Base-by-base conservation (phyloP, 2,113 vertebrate genomes). In the Colius striatus region DNA sequence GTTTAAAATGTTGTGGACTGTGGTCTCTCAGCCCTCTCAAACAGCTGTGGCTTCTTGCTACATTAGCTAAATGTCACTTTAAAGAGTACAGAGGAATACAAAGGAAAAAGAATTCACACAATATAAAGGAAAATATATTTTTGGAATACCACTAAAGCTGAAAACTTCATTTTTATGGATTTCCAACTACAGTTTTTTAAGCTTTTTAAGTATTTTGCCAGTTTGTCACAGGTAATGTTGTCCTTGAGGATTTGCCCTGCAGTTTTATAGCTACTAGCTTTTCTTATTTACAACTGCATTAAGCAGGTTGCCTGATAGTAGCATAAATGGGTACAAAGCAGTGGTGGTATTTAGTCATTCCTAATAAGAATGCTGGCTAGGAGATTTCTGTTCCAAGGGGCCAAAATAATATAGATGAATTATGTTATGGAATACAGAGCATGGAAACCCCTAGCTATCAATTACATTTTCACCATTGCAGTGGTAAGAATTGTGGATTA, bases 201-300 rank as follows among this genome's bases (percentile, higher is more conserved):
- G 80, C 18, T 87, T 96, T 93, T 84, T 71, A 81, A 96, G 45
- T 87, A 93, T 94, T 94, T 95, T 90, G 4, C 88, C 32, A 54
- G 53, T 92, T 93, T 95, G 45, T 93, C 86, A 93, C 90, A 96
- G 65, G 70, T 87, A 97, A 81, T 94, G 61, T 13, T 89, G 83
- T 92, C 90, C 95, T 93, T 92, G 90, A 96, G 86, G 90, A 82
- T 90, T 94, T 93, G 50, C 51, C 76, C 90, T 93, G 70, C 48
- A 43, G 66, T 88, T 96, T 96, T 95, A 93, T 50, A 89, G 92
- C 86, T 81, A 57, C 50, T 19, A 90, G 36, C 50, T 71, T 93
- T 87, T 62, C 73, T 96, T 91, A 96, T 96, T 97, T 97, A 97
- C 94, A 92, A 79, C 88, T 84, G 70, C 8, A 19, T 90, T 93